Conservation (phyloP, 2,888 invertebrate species). For the Drosophila demipolita region DNA sequence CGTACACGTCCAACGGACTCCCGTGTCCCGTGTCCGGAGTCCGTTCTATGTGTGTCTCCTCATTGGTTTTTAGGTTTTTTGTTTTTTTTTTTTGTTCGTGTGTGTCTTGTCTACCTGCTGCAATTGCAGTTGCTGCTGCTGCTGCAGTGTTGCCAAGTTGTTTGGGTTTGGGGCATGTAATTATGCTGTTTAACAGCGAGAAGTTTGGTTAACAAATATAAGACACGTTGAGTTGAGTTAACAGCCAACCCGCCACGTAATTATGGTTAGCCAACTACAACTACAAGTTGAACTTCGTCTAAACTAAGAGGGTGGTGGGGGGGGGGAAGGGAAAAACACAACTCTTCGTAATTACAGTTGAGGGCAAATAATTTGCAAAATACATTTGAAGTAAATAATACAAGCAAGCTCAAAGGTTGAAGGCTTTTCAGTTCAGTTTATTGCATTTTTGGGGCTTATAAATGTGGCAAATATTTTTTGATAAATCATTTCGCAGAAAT, state of each 20-base stretch:
- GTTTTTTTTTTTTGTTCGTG: constrained; percentile 12
- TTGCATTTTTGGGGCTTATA: constrained; percentile 49
- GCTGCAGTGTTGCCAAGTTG: constrained; percentile 17
- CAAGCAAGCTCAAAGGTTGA: constrained; percentile 27
- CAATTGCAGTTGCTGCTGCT: constrained; percentile 12
- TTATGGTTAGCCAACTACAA: constrained; percentile 30
- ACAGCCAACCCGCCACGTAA: constrained; percentile 41
- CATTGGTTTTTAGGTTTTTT: not conserved
- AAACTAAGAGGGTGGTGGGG: not conserved
- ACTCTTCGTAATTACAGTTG: constrained; percentile 32
- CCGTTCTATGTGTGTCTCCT: not conserved
- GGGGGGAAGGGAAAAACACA: not conserved
- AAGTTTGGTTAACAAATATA: constrained; percentile 71
- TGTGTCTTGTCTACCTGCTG: constrained; percentile 48
- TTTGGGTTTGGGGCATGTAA: constrained; percentile 64
- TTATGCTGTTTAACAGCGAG: constrained; percentile 76
- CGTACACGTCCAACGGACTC: constrained; percentile 16
- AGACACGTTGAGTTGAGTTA: constrained; percentile 46
- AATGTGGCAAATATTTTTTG: constrained; percentile 70
- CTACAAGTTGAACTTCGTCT: constrained; percentile 12
- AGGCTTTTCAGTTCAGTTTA: constrained; percentile 12
- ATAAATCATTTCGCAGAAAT: constrained; percentile 59
- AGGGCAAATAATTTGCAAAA: constrained; percentile 4
- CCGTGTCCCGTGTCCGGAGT: constrained; percentile 10
- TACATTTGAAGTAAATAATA: constrained; percentile 33